Conservation (phyloP, 2,113 vertebrate genomes). For the Chlorodrepanis virens region DNA sequence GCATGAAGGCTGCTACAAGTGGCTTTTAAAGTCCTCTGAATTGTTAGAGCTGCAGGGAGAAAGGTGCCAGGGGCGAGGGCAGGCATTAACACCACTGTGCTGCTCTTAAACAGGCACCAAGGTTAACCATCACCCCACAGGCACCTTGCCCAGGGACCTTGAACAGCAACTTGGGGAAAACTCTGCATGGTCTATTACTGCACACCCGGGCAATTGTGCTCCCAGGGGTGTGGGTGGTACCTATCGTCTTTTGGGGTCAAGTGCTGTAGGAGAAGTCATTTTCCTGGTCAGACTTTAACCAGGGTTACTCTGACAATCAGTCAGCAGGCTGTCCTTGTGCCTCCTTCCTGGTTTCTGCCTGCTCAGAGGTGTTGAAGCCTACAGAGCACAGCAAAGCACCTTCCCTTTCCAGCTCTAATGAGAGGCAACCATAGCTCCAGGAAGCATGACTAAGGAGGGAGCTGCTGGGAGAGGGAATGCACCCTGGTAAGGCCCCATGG, state of each 20-base stretch:
- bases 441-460: not conserved
- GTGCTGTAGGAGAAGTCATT: not conserved
- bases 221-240: not conserved
- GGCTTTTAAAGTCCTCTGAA: not conserved
- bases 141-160: not conserved
- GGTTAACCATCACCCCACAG: conserved; percentile 9
- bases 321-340: not conserved
- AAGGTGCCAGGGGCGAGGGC: not conserved
- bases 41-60: not conserved
- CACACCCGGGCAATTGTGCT: not conserved
- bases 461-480: not conserved
- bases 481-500: not conserved
- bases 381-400: not conserved
- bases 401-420: not conserved
- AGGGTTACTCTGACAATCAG: not conserved
- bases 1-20: not conserved
- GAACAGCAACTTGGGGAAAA: not conserved
- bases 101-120: not conserved
- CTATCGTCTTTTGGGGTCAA: not conserved
- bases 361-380: not conserved
- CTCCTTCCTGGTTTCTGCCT: not conserved
- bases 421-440: not conserved
- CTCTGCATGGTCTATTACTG: not conserved
- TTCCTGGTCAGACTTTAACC: conserved; percentile 39
- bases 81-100: not conserved